phyloP scores from a whole-genome alignment of 2,113 vertebrate genomes.

The Tylochromis polylepis region DNA sequence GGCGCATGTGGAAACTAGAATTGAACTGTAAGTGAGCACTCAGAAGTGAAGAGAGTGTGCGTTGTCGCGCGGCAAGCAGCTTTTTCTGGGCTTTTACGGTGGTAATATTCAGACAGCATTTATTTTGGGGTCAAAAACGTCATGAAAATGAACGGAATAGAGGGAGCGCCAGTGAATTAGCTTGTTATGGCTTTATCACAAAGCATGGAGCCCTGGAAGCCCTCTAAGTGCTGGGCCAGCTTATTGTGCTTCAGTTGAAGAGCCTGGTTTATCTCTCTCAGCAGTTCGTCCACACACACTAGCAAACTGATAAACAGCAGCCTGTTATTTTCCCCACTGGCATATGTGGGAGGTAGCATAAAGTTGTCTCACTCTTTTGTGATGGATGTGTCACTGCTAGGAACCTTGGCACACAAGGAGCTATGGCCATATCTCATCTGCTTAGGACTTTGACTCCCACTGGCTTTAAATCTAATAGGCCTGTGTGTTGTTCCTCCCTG shows the following conservation, averaged over 20 bases:
- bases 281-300: conserved; percentile 44
- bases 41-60: not conserved
- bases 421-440: conserved; percentile 14
- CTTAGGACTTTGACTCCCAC: conserved; percentile 22
- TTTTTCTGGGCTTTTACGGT: not conserved
- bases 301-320: conserved; percentile 54
- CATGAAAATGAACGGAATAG: not conserved
- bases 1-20: not conserved
- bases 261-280: conserved; percentile 56
- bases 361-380: not conserved
- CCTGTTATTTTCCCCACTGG: conserved; percentile 16
- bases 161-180: conserved; percentile 29
- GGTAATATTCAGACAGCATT: not conserved
- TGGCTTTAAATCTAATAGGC: conserved; percentile 25
- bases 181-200: conserved; percentile 34
- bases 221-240: not conserved
- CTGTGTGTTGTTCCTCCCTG: conserved; percentile 1
- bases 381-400: conserved; percentile 15
- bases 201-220: conserved; percentile 9
- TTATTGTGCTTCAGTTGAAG: conserved; percentile 42
- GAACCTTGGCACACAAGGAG: not conserved
- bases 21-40: not conserved
- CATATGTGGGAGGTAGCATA: conserved; percentile 5
- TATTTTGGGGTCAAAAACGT: conserved; percentile 13
- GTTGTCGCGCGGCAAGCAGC: not conserved